Base-by-base conservation (phyloP, 2,797 vertebrate genomes). In the Neosalanx taihuensis region DNA sequence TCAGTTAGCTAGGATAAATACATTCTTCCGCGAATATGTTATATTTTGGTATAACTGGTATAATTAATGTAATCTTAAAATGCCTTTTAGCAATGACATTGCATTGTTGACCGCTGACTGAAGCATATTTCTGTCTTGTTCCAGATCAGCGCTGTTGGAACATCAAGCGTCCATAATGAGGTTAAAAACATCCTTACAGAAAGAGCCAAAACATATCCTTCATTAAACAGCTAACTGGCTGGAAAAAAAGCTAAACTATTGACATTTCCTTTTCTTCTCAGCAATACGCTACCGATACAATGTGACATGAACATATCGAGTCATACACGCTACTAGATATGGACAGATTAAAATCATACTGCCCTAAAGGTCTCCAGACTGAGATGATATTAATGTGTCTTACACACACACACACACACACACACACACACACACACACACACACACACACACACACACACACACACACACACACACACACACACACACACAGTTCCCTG, bases 121-220 rank as follows among this genome's bases (percentile, higher is more conserved):
- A 53, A 53, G 15, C 51, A 5, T 53, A 53, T 53, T n/a, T 17
- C 51, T 53, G 15, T n/a, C 17, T 1, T 53, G 0, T 53, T 53
- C 4, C 51, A 53, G 15, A 53, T 53, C 12, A 7, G 9, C 37
- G 3, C 9, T 41, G 17, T 51, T 41, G 37, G 37, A 4, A 56
- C 13, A 10, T 5, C 53, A 4, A 3, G 18, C 29, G 18, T 31
- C 26, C 62, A 91, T 76, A 75, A 99, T 99, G 98, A 95, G 96
- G 76, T 83, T 99, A 85, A 98, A 99, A 89, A 97, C 93, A 72
- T 96, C 96, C 3, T 89, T 98, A 82, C 85, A 94, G 62, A 98
- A 97, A 89, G 96, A 99, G 88, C 93, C 97, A 18, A 99, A 97
- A 81, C 97, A 99, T 99, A 99, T 99, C 97, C 95, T 98, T 41